Evolutionary conservation across 1,140 invertebrate species (phyloP).

Genomic region (Campodea augens): DNA sequence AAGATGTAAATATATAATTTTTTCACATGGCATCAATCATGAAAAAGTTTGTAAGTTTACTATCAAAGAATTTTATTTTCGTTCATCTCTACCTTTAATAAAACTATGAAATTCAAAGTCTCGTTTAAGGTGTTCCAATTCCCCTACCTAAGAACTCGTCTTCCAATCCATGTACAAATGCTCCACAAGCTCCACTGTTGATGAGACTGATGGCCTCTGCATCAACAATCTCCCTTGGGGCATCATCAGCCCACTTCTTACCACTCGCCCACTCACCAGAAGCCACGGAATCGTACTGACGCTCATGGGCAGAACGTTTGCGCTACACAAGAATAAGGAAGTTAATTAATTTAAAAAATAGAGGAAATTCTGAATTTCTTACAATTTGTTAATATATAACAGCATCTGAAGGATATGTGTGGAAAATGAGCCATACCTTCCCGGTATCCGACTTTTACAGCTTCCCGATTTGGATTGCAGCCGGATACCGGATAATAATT

Average conservation of each 20-base stretch:
- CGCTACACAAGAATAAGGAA: slow-evolving; percentile 23
- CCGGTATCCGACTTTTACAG: no score
- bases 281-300: slow-evolving; percentile 53
- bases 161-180: slow-evolving; percentile 94
- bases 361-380: no score
- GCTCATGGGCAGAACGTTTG: slow-evolving; percentile 58
- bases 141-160: slow-evolving; percentile 78
- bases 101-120: background rate
- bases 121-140: background rate
- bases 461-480: no score
- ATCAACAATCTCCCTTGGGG: slow-evolving; percentile 53
- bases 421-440: no score
- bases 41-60: no score
- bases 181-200: slow-evolving; percentile 86
- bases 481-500: no score
- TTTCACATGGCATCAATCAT: no score
- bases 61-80: no score
- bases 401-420: no score
- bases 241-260: slow-evolving; percentile 77
- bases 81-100: no score
- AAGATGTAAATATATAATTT: no score
- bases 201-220: slow-evolving; percentile 64
- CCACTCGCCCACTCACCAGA: slow-evolving; percentile 80
- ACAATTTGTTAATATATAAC: no score
- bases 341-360: slow-evolving; percentile 1